Base-by-base conservation (phyloP, 2,888 invertebrate genomes). In the Cheilosia vulpina region DNA sequence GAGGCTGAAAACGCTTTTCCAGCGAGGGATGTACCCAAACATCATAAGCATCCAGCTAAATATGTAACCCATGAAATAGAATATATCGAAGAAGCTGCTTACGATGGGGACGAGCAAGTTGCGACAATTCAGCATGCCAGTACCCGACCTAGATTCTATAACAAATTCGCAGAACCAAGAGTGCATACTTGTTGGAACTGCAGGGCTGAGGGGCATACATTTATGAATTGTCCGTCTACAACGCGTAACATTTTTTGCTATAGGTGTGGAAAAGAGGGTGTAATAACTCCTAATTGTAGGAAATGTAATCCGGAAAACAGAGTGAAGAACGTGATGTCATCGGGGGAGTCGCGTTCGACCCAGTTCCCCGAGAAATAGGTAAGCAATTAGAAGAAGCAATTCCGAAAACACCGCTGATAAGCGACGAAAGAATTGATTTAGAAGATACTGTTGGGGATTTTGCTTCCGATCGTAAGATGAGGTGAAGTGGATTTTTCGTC, bases 291-390 rank as follows among this genome's bases (percentile, higher is more conserved):
- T 0, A 52, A 41, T n/a, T 60, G 71, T 27, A 3, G 13, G 1
- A 31, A 17, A 11, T 34, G 57, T 11, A 13, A 19, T 17, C 43
- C 50, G 38, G 50, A 58, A 71, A 71, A 71, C 69, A 13, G 34
- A 3, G 1, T 13, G 9, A n/a, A 19, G 69, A 71, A 58, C 58
- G 58, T 13, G 47, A 38, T 7, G 21, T 6, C 17, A 3, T 9
- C 13, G 57, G 58, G 58, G 57, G 58, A 58, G 13, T 38, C 58
- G 24, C 45, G 58, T 71, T 58, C 58, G 11, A 71, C 57, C 0
- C 47, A 58, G 17, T 58, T 19, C 50, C 58, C 9, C 34, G 6
- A 15, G 34, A 38, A 58, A 11, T 17, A 38, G 13, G 2, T 3
- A 9, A 2, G 9, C 9, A 34, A 11, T 0, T 11, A 34, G 34